Percentiles rank a stretch among this genome's conserved stretches.
These are phyloP conservation scores for Lomographa bimaculata DNA, from an alignment of 2,888 invertebrate genomes.

Conservation along the genomic window DNA sequence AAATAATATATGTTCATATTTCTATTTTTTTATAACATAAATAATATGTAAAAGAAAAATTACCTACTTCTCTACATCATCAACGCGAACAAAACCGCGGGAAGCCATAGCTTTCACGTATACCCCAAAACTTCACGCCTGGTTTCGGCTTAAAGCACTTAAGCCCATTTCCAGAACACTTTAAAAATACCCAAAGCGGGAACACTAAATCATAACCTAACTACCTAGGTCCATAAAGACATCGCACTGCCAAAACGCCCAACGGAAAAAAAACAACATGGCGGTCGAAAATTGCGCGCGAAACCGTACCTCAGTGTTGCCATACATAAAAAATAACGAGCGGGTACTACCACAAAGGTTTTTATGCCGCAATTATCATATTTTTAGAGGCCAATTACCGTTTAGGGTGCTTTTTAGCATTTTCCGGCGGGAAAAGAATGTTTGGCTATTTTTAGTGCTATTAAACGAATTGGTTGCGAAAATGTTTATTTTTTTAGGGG, in stretches of 20 bases:
- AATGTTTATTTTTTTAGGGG: conserved; percentile 17
- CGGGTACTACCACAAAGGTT: conserved; percentile 61
- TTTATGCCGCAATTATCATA: conserved; percentile 74
- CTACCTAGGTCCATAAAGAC: conserved; percentile 30
- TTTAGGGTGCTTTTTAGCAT: conserved; percentile 54
- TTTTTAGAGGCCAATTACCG: conserved; percentile 67
- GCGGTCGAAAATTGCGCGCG: conserved; percentile 52
- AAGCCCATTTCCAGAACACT: too few species aligned
- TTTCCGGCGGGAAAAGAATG: conserved; percentile 38
- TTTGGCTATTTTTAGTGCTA: conserved; percentile 37
- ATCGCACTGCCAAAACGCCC: conserved; percentile 28
- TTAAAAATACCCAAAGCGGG: too few species aligned
- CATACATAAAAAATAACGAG: conserved; percentile 66
- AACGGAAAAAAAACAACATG: conserved; percentile 49
- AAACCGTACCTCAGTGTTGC: conserved; percentile 53
- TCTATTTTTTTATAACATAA: too few species aligned
- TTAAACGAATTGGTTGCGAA: conserved; percentile 37
- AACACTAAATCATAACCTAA: conserved; percentile 29
- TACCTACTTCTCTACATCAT: too few species aligned
- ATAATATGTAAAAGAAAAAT: too few species aligned
- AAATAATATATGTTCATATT: too few species aligned
- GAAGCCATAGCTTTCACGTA: too few species aligned
- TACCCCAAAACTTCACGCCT: too few species aligned
- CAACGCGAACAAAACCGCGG: too few species aligned
- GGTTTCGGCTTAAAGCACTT: too few species aligned